phyloP scores from a whole-genome alignment of 2,888 invertebrate species.

The Zele albiditarsus region DNA sequence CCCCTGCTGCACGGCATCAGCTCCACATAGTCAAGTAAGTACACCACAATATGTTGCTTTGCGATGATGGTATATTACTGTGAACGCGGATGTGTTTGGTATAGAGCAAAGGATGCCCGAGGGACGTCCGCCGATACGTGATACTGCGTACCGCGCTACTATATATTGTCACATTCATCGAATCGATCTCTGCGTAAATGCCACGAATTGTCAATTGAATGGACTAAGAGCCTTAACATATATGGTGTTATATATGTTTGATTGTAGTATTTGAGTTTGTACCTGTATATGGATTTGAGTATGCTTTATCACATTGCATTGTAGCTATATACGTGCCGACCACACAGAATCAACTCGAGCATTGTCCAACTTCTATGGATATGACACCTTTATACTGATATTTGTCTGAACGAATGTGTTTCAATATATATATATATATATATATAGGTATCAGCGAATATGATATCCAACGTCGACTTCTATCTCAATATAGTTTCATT shows the following conservation, averaged over 20 bases:
- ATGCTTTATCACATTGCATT: slow-evolving; percentile 10
- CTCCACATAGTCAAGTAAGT: slow-evolving; percentile 43
- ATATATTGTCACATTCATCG: not conserved
- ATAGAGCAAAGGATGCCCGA: slow-evolving; percentile 19
- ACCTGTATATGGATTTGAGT: not conserved
- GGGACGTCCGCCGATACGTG: slow-evolving; percentile 17
- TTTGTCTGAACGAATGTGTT: slow-evolving; percentile 3
- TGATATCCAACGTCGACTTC: too few relatives aligned
- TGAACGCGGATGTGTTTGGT: slow-evolving; percentile 38
- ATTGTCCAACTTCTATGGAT: slow-evolving; percentile 13
- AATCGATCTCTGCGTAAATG: slow-evolving; percentile 28
- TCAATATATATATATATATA: too few relatives aligned
- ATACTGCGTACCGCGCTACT: slow-evolving; percentile 27
- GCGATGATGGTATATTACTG: slow-evolving; percentile 47
- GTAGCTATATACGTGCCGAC: not conserved
- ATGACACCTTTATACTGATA: slow-evolving; percentile 3
- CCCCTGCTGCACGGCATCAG: slow-evolving; percentile 33
- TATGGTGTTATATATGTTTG: not conserved
- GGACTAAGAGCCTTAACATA: not conserved
- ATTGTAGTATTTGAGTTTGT: not conserved
- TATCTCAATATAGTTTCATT: too few relatives aligned
- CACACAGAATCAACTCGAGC: not conserved
- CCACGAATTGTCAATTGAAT: slow-evolving; percentile 12
- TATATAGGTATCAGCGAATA: too few relatives aligned
- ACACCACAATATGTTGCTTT: slow-evolving; percentile 44